Evolutionary conservation across 1,140 invertebrate genomes (phyloP), one percentile per base, ranked within the genome.

Genomic region (Venturia canescens): DNA sequence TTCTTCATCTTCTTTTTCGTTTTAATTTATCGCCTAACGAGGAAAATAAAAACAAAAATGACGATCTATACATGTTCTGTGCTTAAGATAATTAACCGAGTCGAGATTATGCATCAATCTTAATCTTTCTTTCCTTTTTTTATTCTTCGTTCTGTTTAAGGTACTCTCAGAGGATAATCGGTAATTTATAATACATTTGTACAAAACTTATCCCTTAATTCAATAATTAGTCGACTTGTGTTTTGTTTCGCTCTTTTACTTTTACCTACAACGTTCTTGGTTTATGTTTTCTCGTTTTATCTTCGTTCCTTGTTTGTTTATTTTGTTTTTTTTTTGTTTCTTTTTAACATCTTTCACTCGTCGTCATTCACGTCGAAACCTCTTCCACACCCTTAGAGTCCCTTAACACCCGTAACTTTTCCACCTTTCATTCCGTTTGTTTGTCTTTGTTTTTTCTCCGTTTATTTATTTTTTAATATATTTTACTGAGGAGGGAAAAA

Each of bases 131-230:
- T 80, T 82, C 79, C 29, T 83, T 78, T 82, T 81, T 80, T 78
- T 82, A 80, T 80, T 83, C 82, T 81, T 76, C 50, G 26, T 63
- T 81, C 66, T 78, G 21, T 71, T 53, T 78, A 63, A 78, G 44
- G 75, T 63, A 71, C 76, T 77, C 78, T 79, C 78, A 82, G 63
- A 78, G 78, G 84, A 87, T 84, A 85, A 87, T 87, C 83, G 81
- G 84, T 88, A 89, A 88, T 89, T 89, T 84, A 87, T 87, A 87
- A 88, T 89, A 89, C 89, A 89, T 90, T 89, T 90, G 88, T 89
- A 90, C 88, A 90, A 78, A 90, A 90, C 85, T 89, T 89, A 89
- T 87, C 81, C 82, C 84, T 90, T 89, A 89, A 88, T 44, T 89
- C 79, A 87, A 86, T 87, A 89, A 89, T 88, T 85, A 86, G 80